A percentile compares a stretch with the other conserved stretches of the same genome.
These are phyloP conservation scores for Gymnopithys bicolor DNA, from an alignment of 2,797 vertebrate genomes.

Conservation along the genomic window DNA sequence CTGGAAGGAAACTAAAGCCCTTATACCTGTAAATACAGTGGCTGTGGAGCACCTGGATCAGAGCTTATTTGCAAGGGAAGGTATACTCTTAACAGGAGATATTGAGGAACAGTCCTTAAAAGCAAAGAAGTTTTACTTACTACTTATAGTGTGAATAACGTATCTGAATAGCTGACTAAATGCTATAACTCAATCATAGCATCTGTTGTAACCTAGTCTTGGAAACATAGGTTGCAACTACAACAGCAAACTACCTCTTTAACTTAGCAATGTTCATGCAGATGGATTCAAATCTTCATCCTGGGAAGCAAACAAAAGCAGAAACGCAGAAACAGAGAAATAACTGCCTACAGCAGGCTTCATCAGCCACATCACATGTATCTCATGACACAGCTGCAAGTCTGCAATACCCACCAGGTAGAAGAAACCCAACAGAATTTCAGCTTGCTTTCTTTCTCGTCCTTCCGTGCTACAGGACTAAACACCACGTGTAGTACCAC, in stretches of 20 bases:
- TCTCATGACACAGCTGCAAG: not conserved
- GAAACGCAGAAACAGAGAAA: not conserved
- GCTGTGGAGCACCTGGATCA: not conserved
- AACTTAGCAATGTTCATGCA: not conserved
- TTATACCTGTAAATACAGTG: not conserved
- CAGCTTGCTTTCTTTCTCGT: not conserved
- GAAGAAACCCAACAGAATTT: not conserved
- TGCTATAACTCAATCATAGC: not conserved
- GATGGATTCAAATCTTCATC: not conserved
- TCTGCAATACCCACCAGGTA: not conserved
- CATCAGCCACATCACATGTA: not conserved
- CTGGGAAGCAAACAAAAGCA: not conserved
- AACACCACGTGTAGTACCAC: accelerated
- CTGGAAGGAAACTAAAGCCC: not conserved
- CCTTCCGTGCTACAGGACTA: not conserved
- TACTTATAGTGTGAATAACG: not conserved
- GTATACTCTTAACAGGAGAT: not conserved
- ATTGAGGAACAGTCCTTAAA: not conserved
- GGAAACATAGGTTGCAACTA: not conserved
- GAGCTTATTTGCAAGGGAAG: not conserved
- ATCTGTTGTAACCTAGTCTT: not conserved
- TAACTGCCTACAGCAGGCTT: not conserved
- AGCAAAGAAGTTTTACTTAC: not conserved
- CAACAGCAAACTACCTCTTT: not conserved
- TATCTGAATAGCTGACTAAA: not conserved